Base-by-base conservation (phyloP, 1,140 invertebrate genomes). In the Euglossa dilemma region DNA sequence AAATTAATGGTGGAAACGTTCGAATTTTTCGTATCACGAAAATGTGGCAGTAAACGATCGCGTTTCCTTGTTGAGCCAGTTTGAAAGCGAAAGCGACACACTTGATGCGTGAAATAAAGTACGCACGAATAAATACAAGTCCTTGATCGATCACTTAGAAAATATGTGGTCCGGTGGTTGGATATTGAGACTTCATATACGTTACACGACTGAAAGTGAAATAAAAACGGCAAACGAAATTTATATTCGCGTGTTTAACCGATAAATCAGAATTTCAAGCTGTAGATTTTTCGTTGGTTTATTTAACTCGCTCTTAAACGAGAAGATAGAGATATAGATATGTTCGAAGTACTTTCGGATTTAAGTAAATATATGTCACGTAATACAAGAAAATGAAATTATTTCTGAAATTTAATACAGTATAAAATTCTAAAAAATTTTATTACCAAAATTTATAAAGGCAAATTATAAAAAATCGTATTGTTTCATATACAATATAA, bases 11-110 rank as follows among this genome's bases (percentile, higher is more conserved):
- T 12, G 1, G n/a, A n/a, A n/a, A 7, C 23, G 23, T 12, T n/a
- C 0, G 57, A 59, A n/a, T n/a, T n/a, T 59, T 59, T 59, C 7
- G 2, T 59, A 11, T n/a, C 57, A 59, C 28, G 25, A 71, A 71
- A 50, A 20, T 28, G 23, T 52, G 50, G 25, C 45, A 50, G 67
- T 14, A 3, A 52, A 70, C 18, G n/a, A 71, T 52, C 25, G 16
- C 12, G 47, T 71, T 70, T 20, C 25, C 47, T 71, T 18, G 47
- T 28, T n/a, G 45, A 52, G 47, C 18, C 4, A 71, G 7, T 52
- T 12, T 28, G 25, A 71, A 71, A 71, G 69, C 69, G 69, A 71
- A 71, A 71, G 69, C 69, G 47, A 20, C 18, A 28, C 25, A 28
- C 47, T 28, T 18, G 47, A 71, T 12, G 45, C 45, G 47, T 52